Conservation (phyloP, 2,888 invertebrate species). For the Tetheella fluctuosa region DNA sequence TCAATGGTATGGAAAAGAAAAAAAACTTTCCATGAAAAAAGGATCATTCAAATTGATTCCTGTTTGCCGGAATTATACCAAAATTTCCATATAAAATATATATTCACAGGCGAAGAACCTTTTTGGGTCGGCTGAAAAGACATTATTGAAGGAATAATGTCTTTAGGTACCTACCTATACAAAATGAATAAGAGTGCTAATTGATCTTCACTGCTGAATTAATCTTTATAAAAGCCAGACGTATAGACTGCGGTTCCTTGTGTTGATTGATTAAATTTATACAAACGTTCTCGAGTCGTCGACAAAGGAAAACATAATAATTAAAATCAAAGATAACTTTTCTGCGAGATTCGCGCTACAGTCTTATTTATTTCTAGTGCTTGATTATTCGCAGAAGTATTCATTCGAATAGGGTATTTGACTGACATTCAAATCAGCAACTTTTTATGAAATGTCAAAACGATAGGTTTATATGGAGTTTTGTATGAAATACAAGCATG, state of each 20-base stretch:
- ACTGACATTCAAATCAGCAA: no score
- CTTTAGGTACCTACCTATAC: background rate
- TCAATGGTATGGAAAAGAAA: no score
- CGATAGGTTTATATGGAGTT: no score
- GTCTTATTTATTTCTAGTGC: background rate
- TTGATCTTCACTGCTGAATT: background rate
- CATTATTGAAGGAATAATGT: background rate
- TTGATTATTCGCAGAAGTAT: background rate
- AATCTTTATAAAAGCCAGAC: conserved; percentile 4
- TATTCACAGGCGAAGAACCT: no score
- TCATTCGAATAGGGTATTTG: background rate
- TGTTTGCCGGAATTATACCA: no score
- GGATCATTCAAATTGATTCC: no score
- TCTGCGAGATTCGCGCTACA: background rate
- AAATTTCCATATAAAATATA: no score
- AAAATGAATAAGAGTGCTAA: background rate
- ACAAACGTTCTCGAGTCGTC: background rate
- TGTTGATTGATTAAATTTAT: conserved; percentile 7
- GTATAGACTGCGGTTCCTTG: background rate
- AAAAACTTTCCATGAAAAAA: no score
- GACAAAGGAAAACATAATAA: background rate
- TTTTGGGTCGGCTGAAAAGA: no score
- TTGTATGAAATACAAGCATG: no score
- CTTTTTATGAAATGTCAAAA: no score
- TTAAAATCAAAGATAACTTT: conserved; percentile 3